These are phyloP conservation scores for Cheirogaleus major DNA, from an alignment of 2,797 vertebrate genomes.

Conservation along the genomic window DNA sequence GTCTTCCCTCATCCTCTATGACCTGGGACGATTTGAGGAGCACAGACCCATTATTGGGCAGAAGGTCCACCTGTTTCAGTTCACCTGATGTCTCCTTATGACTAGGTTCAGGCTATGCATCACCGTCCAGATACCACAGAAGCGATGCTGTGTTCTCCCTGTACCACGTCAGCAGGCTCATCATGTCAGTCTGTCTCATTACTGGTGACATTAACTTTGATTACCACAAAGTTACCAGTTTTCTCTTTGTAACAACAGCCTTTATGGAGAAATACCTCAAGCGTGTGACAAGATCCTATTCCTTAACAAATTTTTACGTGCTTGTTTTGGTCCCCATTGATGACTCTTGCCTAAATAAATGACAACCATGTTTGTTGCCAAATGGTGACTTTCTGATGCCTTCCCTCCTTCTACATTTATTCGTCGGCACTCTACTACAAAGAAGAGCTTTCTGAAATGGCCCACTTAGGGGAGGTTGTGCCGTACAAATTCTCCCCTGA, in stretches of 20 bases:
- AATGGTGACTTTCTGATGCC: neutral
- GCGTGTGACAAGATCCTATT: neutral
- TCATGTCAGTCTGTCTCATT: neutral
- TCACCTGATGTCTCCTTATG: neutral
- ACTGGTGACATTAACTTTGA: neutral
- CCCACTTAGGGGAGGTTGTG: accelerated
- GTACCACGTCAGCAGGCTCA: neutral
- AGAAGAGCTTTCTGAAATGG: neutral
- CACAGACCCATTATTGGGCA: neutral
- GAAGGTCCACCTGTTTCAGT: neutral
- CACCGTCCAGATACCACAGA: neutral
- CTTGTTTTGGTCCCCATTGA: neutral
- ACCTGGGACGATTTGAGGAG: neutral
- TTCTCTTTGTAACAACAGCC: neutral
- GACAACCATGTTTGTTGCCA: neutral
- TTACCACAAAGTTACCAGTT: neutral
- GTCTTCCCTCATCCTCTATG: neutral
- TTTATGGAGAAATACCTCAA: neutral
- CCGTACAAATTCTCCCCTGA: neutral
- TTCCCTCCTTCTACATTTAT: neutral
- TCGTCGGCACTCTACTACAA: neutral
- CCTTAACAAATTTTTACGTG: neutral
- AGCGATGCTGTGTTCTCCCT: neutral
- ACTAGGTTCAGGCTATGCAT: neutral
- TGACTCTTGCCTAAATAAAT: neutral